phyloP scores from a whole-genome alignment of 2,113 vertebrate genomes.

The Trogon melanurus region DNA sequence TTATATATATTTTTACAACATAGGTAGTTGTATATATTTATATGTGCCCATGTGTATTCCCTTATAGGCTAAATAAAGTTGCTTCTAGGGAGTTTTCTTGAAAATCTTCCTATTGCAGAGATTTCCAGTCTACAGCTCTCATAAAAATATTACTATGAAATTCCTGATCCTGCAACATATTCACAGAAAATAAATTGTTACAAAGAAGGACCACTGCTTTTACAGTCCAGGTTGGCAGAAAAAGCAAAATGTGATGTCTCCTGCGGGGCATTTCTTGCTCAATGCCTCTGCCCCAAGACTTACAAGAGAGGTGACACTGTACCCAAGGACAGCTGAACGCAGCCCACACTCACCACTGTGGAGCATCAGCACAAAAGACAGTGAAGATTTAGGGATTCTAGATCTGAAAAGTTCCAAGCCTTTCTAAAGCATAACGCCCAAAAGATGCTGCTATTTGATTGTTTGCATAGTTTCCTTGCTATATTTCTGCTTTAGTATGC shows the following conservation, averaged over 20 bases:
- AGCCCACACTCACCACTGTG: not conserved
- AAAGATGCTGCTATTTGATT: not conserved
- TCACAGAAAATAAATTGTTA: not conserved
- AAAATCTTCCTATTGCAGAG: not conserved
- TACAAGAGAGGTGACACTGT: not conserved
- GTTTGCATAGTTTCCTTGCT: not conserved
- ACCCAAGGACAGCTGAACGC: not conserved
- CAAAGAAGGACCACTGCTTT: not conserved
- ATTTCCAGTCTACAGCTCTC: not conserved
- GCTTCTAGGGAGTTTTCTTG: not conserved
- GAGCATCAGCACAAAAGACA: not conserved
- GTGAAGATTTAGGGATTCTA: not conserved
- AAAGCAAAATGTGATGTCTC: not conserved
- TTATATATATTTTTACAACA: not conserved
- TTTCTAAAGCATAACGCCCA: not conserved
- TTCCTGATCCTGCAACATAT: not conserved
- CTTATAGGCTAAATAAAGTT: not conserved
- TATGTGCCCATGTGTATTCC: accelerated
- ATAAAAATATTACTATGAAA: not conserved
- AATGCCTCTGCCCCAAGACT: not conserved
- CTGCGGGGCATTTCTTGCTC: not conserved
- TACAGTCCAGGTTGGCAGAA: not conserved
- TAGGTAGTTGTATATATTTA: not conserved
- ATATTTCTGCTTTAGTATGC: not conserved
- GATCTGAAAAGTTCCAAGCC: not conserved